phyloP scores from a whole-genome alignment of 92 coral and sea anemone species.

The Porites rus region DNA sequence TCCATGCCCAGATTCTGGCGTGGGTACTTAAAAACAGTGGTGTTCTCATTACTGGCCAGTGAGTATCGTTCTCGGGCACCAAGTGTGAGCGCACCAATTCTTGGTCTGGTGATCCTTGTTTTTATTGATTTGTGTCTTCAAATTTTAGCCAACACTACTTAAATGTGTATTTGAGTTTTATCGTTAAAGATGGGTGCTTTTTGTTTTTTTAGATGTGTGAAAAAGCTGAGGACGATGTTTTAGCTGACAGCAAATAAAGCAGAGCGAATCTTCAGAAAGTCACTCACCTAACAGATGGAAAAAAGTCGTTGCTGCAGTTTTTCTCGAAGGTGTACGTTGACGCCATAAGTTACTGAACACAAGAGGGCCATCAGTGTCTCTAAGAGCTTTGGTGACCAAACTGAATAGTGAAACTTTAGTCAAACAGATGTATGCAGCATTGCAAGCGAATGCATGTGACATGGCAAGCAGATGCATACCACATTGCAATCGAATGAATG shows the following conservation, averaged over 20 bases:
- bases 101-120: too few species aligned
- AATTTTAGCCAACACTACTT: background rate
- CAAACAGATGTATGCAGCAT: background rate
- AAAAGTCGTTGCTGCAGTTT: conserved; percentile 60
- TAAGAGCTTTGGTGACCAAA: conserved; percentile 50
- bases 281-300: conserved; percentile 62
- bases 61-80: too few species aligned
- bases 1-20: too few species aligned
- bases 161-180: background rate
- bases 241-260: too few species aligned
- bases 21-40: too few species aligned
- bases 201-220: too few species aligned
- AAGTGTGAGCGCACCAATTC: too few species aligned
- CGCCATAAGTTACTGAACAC: conserved; percentile 29
- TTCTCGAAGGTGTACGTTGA: conserved; percentile 48
- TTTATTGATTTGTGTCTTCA: too few species aligned
- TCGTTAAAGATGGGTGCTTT: too few species aligned
- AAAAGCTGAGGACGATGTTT: too few species aligned
- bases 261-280: background rate
- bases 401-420: background rate
- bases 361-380: conserved; percentile 16
- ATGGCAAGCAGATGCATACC: background rate
- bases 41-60: too few species aligned
- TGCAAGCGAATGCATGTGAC: background rate
- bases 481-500: too few species aligned